Evolutionary conservation across 2,113 vertebrate genomes (phyloP), one percentile per base, ranked within the genome.

Genomic region (Hoplias malabaricus): DNA sequence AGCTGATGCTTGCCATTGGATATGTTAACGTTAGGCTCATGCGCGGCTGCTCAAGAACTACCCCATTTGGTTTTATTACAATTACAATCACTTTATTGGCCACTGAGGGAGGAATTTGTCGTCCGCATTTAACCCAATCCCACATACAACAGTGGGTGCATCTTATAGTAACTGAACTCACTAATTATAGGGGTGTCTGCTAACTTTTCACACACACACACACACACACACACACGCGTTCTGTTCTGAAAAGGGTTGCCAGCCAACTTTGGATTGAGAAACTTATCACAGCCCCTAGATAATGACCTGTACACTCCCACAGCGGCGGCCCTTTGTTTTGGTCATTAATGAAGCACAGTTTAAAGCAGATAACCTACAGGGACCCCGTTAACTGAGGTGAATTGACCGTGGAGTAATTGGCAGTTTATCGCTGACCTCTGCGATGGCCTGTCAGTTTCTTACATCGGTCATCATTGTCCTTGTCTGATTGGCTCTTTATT

Each of bases 381-480:
- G 79, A 82, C 82, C 78, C 80, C 79, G 83, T 84, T 87, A 38
- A 54, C 67, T 38, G 74, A 73, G 70, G 56, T 72, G 66, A 75
- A 80, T 76, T 75, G 75, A 80, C 78, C 77, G 69, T 72, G 29
- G 43, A 78, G 72, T 29, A 77, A 79, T 83, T 83, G 50, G 25
- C 1, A 25, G 77, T 78, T 87, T 84, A 87, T 87, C 86, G 50
- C 21, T 42, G 61, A 81, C 81, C 79, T 83, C 66, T 75, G 62
- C 43, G 78, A 80, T 73, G 46, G 70, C 54, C 66, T 68, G 56
- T 63, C 73, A 33, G 67, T 82, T 67, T 84, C 68, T 34, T n/a
- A 53, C 79, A 83, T 82, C 68, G 59, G 75, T 72, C 73, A 63
- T 83, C 78, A 78, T 86, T 84, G 82, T 85, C 62, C 83, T 83